Conservation (phyloP, 2,797 vertebrate species). For the Spondyliosoma cantharus region DNA sequence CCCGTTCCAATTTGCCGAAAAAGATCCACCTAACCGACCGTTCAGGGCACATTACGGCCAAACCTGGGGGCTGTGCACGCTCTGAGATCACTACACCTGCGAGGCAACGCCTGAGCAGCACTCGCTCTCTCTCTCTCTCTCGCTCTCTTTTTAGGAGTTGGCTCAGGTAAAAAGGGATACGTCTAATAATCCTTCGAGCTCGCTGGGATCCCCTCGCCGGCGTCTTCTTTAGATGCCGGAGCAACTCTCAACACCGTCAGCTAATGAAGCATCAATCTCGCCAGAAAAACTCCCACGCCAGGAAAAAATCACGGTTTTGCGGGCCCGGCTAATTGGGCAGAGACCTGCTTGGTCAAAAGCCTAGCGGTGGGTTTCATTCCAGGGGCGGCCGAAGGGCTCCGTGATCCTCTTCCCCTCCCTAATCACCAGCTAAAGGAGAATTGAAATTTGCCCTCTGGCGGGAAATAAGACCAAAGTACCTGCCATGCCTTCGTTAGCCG, state of each 20-base stretch:
- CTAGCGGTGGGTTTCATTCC: constrained; percentile 35
- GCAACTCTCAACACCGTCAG: constrained; percentile 35
- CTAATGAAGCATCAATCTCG: constrained; percentile 66
- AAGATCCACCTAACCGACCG: constrained; percentile 56
- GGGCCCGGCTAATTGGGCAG: constrained; percentile 65
- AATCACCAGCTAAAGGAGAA: constrained; percentile 69
- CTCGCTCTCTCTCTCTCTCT: no score
- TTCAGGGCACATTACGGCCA: constrained; percentile 34
- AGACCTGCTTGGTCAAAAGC: constrained; percentile 47
- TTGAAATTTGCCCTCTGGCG: constrained; percentile 64
- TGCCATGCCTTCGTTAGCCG: constrained; percentile 66
- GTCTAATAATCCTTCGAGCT: constrained; percentile 38
- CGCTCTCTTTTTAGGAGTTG: constrained; percentile 21
- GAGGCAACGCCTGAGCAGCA: constrained; percentile 20
- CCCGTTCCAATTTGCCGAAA: constrained; percentile 62
- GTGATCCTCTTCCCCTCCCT: constrained; percentile 46
- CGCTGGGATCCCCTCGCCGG: neutral
- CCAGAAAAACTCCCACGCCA: constrained; percentile 30
- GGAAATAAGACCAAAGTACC: constrained; percentile 66
- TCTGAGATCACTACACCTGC: constrained; percentile 45
- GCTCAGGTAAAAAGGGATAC: constrained; percentile 40
- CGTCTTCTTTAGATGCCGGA: constrained; percentile 19
- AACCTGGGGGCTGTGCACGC: constrained; percentile 23
- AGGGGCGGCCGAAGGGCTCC: constrained; percentile 29
- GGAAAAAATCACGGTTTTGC: constrained; percentile 40